Evolutionary conservation across 2,113 vertebrate species (phyloP), one percentile per base, ranked within the genome.

Genomic region (Vulpes lagopus): DNA sequence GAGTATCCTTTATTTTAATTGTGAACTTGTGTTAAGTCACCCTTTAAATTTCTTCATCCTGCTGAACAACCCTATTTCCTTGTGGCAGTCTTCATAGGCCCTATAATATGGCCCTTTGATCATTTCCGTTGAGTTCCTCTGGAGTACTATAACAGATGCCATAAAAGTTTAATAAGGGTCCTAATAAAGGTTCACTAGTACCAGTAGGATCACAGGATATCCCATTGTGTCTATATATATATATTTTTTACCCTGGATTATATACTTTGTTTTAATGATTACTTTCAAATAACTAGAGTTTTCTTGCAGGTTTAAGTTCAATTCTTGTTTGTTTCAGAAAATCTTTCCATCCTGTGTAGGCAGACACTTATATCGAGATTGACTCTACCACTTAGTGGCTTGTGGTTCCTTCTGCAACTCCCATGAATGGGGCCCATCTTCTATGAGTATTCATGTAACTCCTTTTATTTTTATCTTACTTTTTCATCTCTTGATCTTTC

Each of bases 1-100:
- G 51, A 83, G 35, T 69, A 69, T 27, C 78, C 79, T 90, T 96
- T 89, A 53, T 93, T 95, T 95, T 95, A 91, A 86, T 71, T 96
- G 93, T 88, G 87, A 95, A 81, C 49, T 65, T 91, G 62, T 30
- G 73, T 90, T 95, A 74, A 94, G 64, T 93, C 74, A 93, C 67
- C 57, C 25, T 35, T 86, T 94, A 79, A 23, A 38, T 83, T 91
- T 94, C 55, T 95, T 88, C 85, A 19, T 88, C 59, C 79, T 69
- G n/a, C 19, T 57, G 57, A 92, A 89, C 55, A 49, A 23, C 14
- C 23, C 62, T 89, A 62, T 85, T 92, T 67, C 49, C 35, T 57
- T 22, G 2, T 53, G 73, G 83, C 30, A n/a, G 38, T 80, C 59
- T 69, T 91, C 55, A 38, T 0, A 87, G 64, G 81, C 6, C 65